Evolutionary conservation across 2,888 invertebrate species (phyloP).

Genomic region (Seira ritae): DNA sequence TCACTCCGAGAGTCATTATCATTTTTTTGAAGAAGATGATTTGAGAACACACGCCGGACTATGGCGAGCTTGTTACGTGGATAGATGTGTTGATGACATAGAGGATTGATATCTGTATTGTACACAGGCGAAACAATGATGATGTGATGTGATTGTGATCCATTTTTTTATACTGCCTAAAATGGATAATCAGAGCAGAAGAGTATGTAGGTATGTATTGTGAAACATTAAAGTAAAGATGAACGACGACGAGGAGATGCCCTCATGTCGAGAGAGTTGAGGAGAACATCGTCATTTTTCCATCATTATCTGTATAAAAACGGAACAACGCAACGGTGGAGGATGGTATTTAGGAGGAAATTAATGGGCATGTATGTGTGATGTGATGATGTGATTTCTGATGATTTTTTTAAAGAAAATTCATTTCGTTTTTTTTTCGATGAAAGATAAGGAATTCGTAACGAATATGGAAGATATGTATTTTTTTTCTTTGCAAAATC

Average conservation of each 20-base stretch:
- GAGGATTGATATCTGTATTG: conserved; percentile 38
- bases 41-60: conserved; percentile 47
- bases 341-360: conserved; percentile 48
- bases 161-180: conserved; percentile 37
- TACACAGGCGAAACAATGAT: conserved; percentile 29
- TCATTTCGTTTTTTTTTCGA: conserved; percentile 22
- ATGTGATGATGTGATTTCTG: conserved; percentile 4
- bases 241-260: conserved; percentile 11
- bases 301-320: conserved; percentile 14
- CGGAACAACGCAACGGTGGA: not conserved
- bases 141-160: conserved; percentile 17
- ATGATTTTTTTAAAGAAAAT: conserved; percentile 10
- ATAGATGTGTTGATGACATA: conserved; percentile 36
- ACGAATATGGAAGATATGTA: conserved; percentile 8
- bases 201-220: no score
- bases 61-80: not conserved
- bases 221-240: conserved; percentile 13
- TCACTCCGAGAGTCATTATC: conserved; percentile 3
- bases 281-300: conserved; percentile 29
- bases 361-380: conserved; percentile 38
- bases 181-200: conserved; percentile 40
- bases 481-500: conserved; percentile 52
- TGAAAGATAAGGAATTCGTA: conserved; percentile 35
- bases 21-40: conserved; percentile 29
- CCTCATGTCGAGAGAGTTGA: conserved; percentile 38